Evolutionary conservation across 2,113 vertebrate genomes (phyloP).

Genomic region (Ciconia stormi): DNA sequence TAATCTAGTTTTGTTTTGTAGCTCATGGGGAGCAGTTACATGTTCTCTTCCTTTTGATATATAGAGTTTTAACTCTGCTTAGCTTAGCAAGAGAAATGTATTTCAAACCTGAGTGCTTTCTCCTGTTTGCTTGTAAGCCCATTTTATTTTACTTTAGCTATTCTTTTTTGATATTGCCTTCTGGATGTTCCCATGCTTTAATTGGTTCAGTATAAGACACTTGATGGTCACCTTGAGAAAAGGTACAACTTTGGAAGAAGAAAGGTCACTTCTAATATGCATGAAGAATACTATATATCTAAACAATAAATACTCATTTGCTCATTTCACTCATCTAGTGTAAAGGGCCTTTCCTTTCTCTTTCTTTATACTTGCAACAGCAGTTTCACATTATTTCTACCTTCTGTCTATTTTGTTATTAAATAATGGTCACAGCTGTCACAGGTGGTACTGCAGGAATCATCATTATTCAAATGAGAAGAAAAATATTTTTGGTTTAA

Average conservation of each 20-base stretch:
- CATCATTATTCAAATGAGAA: not conserved
- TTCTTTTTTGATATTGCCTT: not conserved
- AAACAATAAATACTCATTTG: not conserved
- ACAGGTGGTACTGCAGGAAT: not conserved
- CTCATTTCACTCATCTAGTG: not conserved
- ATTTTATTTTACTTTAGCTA: not conserved
- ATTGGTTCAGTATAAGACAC: not conserved
- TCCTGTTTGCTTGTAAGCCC: not conserved
- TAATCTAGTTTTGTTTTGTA: not conserved
- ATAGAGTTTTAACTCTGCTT: not conserved
- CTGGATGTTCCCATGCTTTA: not conserved
- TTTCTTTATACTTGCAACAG: not conserved
- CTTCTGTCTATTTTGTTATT: constrained; percentile 4
- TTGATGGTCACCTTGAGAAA: not conserved
- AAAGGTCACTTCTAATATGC: not conserved
- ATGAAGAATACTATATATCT: not conserved
- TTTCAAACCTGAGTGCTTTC: not conserved
- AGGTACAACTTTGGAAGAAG: not conserved
- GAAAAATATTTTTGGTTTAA: not conserved
- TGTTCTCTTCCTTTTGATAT: not conserved
- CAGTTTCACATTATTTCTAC: not conserved
- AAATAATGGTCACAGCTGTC: not conserved
- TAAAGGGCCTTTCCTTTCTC: not conserved
- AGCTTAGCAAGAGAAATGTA: not conserved
- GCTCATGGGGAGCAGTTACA: not conserved